These are phyloP conservation scores for Malacosoma neustria DNA, from an alignment of 2,888 invertebrate genomes.

Conservation along the genomic window DNA sequence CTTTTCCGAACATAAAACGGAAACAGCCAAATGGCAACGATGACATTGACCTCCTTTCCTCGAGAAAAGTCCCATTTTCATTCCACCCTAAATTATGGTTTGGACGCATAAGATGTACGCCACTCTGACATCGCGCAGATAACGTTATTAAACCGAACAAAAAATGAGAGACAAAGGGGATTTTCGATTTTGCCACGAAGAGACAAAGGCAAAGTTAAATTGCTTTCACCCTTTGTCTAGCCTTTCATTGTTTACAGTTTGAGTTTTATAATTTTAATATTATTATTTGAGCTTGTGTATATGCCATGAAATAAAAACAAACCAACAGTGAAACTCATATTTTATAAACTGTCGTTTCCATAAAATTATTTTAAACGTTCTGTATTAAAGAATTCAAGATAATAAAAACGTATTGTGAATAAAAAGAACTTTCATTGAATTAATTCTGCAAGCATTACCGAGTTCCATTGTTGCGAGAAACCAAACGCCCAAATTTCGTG, in stretches of 20 bases:
- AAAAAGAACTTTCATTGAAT: neutral
- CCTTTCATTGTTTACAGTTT: too few species aligned
- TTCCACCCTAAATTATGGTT: conserved; percentile 15
- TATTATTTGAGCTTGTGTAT: too few species aligned
- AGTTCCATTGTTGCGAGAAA: neutral
- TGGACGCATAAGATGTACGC: conserved; percentile 5
- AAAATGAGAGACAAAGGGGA: neutral
- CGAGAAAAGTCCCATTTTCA: conserved; percentile 30
- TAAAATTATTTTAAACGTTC: too few species aligned
- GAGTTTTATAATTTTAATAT: too few species aligned
- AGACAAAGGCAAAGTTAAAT: neutral
- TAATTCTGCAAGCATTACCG: neutral
- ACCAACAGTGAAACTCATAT: too few species aligned
- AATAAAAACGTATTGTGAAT: neutral
- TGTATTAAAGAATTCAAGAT: neutral
- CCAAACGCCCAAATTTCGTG: neutral
- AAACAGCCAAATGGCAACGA: conserved; percentile 19
- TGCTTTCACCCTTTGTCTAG: too few species aligned
- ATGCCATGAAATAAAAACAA: too few species aligned
- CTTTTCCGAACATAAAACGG: conserved; percentile 23
- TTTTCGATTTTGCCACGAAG: neutral
- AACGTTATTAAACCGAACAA: neutral
- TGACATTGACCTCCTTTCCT: conserved; percentile 49
- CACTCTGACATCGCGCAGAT: conserved; percentile 2
- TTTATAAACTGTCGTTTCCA: too few species aligned